Percentiles rank a stretch among this genome's conserved stretches.
These are phyloP conservation scores for Psylliodes chrysocephalus DNA, from an alignment of 2,888 invertebrate species.

Conservation along the genomic window DNA sequence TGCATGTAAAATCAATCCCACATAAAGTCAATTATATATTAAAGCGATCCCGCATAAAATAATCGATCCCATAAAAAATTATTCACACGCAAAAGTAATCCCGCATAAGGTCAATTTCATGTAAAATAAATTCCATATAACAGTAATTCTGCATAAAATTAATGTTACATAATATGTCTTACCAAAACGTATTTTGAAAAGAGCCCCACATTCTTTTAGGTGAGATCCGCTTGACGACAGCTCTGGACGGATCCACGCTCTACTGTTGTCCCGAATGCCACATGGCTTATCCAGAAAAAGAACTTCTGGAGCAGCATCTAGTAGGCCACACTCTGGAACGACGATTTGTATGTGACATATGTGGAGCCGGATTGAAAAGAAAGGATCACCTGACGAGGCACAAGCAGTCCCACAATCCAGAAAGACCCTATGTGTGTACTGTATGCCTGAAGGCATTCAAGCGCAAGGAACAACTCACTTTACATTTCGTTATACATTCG, in stretches of 20 bases:
- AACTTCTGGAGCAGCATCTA: conserved; percentile 85
- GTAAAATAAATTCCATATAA: too few relatives aligned
- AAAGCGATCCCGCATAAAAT: too few relatives aligned
- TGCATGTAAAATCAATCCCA: too few relatives aligned
- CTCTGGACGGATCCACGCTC: conserved; percentile 83
- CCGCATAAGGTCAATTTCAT: too few relatives aligned
- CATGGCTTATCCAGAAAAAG: conserved; percentile 89
- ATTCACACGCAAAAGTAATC: too few relatives aligned
- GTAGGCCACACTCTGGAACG: conserved; percentile 87
- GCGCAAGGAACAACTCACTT: conserved; percentile 86
- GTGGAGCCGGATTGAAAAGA: conserved; percentile 86
- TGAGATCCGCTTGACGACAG: conserved; percentile 82
- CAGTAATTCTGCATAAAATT: too few relatives aligned
- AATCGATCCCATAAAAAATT: too few relatives aligned
- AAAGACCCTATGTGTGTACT: conserved; percentile 87
- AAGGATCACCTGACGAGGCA: conserved; percentile 89
- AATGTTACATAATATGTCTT: too few relatives aligned
- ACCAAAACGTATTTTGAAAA: too few relatives aligned
- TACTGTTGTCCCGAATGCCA: conserved; percentile 91
- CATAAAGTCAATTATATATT: too few relatives aligned
- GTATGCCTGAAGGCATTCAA: conserved; percentile 90
- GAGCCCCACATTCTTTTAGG: too few relatives aligned
- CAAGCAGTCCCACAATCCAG: conserved; percentile 89
- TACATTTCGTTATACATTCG: conserved; percentile 91
- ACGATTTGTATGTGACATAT: conserved; percentile 88